Evolutionary conservation across 2,888 invertebrate genomes (phyloP).

Genomic region (Mythimna vitellina): DNA sequence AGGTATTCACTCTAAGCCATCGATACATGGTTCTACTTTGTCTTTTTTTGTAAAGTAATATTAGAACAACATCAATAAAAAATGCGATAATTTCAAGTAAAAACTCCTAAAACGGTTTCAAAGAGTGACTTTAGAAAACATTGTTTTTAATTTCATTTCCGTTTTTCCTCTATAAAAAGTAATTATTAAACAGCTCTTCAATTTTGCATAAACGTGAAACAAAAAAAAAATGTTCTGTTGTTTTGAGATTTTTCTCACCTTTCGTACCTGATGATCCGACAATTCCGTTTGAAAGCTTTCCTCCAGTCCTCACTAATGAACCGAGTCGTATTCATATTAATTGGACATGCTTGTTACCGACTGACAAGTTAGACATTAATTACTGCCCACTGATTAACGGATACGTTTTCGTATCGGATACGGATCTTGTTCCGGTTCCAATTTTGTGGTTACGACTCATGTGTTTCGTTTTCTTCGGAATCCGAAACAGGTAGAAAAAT

Average conservation of each 20-base stretch:
- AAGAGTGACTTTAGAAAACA: too few species aligned
- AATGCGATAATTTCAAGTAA: too few species aligned
- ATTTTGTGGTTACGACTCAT: not conserved
- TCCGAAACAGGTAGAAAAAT: not conserved
- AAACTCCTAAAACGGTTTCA: too few species aligned
- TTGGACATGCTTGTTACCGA: constrained; percentile 23
- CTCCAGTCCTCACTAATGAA: constrained; percentile 11
- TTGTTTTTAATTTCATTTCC: too few species aligned
- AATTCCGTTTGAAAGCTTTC: not conserved
- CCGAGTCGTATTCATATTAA: constrained; percentile 24
- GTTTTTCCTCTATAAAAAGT: too few species aligned
- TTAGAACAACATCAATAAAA: too few species aligned
- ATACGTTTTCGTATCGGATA: constrained; percentile 1
- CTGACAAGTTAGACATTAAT: constrained; percentile 37
- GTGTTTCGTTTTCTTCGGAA: not conserved
- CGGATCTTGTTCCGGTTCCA: not conserved
- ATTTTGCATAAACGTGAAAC: not conserved
- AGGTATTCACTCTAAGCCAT: too few species aligned
- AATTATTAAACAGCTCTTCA: not conserved
- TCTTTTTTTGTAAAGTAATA: too few species aligned
- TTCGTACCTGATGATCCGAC: too few species aligned
- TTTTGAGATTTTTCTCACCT: too few species aligned
- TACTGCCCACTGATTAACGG: constrained; percentile 6
- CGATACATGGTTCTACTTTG: too few species aligned
- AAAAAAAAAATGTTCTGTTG: not conserved